Evolutionary conservation across 2,888 invertebrate species (phyloP).

Genomic region (Augochlorella aurata): DNA sequence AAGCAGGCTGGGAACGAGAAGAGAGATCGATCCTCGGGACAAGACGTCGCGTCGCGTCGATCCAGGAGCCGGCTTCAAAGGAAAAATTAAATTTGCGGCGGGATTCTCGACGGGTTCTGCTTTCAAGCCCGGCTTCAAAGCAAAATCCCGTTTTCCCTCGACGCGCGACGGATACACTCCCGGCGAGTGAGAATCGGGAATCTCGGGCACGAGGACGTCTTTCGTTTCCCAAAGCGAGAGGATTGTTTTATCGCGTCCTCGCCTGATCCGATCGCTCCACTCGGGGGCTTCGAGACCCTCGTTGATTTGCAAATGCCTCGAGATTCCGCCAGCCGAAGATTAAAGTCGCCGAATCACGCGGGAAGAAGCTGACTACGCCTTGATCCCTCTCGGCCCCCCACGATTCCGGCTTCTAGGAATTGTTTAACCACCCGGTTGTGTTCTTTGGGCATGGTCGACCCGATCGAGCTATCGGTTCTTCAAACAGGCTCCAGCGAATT

Average conservation of each 20-base stretch:
- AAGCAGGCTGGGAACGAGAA: background rate
- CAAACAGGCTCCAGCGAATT: no score
- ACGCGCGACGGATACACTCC: conserved; percentile 1
- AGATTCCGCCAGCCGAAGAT: background rate
- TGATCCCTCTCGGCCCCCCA: background rate
- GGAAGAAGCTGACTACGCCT: background rate
- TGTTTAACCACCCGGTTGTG: background rate
- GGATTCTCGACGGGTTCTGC: conserved; percentile 6
- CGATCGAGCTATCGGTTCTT: no score
- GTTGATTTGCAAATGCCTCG: conserved; percentile 4
- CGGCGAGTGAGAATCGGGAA: conserved; percentile 13
- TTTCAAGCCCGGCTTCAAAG: conserved; percentile 7
- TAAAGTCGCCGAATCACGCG: background rate
- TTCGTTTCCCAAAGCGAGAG: conserved; percentile 4
- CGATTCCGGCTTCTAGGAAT: background rate
- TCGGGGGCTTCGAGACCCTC: background rate
- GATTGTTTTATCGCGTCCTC: conserved; percentile 21
- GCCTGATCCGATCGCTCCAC: conserved; percentile 3
- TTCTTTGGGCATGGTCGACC: background rate
- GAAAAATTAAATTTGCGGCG: background rate
- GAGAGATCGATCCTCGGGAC: background rate
- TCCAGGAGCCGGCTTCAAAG: background rate
- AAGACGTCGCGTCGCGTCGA: background rate
- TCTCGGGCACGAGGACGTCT: background rate
- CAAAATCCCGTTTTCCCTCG: background rate